These are phyloP conservation scores for Melieria crassipennis DNA, from an alignment of 2,888 invertebrate genomes.

Conservation along the genomic window DNA sequence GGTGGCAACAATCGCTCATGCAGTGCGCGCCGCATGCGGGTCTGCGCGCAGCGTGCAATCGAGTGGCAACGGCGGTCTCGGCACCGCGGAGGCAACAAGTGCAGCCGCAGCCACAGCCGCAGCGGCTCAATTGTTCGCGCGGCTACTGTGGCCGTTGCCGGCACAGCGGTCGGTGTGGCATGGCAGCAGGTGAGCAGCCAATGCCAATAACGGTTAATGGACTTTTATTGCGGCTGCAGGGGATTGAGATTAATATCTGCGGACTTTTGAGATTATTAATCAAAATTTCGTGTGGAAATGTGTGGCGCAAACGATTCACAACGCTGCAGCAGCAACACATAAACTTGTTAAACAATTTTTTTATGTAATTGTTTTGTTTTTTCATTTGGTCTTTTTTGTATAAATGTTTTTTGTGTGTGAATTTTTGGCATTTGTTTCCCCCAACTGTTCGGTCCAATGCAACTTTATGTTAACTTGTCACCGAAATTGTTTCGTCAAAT, in stretches of 20 bases:
- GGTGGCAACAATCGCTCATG: not conserved
- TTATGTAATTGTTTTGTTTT: too few species aligned
- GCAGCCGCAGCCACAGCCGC: too few species aligned
- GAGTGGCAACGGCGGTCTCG: slow-evolving; percentile 21
- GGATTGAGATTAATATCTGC: too few species aligned
- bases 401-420: not conserved
- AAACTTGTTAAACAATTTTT: too few species aligned
- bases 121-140: too few species aligned
- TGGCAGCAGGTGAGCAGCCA: slow-evolving; percentile 27
- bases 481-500: slow-evolving; percentile 33
- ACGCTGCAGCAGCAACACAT: too few species aligned
- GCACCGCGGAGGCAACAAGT: too few species aligned
- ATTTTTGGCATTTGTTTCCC: not conserved
- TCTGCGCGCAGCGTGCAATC: slow-evolving; percentile 21
- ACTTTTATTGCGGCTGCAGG: too few species aligned
- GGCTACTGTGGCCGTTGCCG: too few species aligned
- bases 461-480: not conserved
- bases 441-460: not conserved
- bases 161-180: not conserved
- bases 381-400: not conserved
- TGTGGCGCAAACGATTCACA: too few species aligned
- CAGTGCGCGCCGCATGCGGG: slow-evolving; percentile 20
- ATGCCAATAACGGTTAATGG: slow-evolving; percentile 17
- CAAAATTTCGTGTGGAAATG: too few species aligned
- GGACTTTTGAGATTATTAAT: too few species aligned